Conservation (phyloP, 2,888 invertebrate genomes). For the Apoda limacodes region DNA sequence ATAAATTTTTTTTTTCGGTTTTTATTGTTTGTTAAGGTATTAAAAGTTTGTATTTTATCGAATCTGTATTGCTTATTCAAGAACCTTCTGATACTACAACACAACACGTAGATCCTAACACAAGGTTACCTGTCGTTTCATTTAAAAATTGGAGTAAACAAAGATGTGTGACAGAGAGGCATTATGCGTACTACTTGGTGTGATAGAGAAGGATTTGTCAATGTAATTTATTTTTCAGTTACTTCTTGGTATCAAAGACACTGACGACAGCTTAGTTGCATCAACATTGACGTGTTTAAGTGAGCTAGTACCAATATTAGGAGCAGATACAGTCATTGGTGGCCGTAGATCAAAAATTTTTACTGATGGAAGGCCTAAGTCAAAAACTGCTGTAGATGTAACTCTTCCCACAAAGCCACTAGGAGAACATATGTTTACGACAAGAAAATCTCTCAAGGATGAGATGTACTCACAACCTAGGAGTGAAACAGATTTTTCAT, state of each 20-base stretch:
- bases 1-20: too few species aligned
- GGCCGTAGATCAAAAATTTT: conserved; percentile 85
- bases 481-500: conserved; percentile 35
- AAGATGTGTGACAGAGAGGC: background rate
- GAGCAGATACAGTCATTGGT: conserved; percentile 87
- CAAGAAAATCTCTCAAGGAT: conserved; percentile 30
- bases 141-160: background rate
- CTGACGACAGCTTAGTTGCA: conserved; percentile 84
- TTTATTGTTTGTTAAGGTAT: too few species aligned
- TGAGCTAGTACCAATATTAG: conserved; percentile 85
- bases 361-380: conserved; percentile 85
- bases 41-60: too few species aligned
- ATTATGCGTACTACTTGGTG: background rate
- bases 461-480: conserved; percentile 44
- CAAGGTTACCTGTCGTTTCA: too few species aligned
- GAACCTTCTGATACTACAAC: too few species aligned
- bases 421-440: conserved; percentile 28
- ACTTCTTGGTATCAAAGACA: conserved; percentile 88
- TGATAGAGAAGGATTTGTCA: conserved; percentile 3
- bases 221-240: conserved; percentile 71
- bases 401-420: conserved; percentile 20
- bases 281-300: conserved; percentile 85
- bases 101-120: too few species aligned
- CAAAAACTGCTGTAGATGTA: conserved; percentile 29
- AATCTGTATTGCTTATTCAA: too few species aligned